Evolutionary conservation across 2,888 invertebrate species (phyloP), one percentile per base, ranked within the genome.

Genomic region (Hirtodrosophila confusa): DNA sequence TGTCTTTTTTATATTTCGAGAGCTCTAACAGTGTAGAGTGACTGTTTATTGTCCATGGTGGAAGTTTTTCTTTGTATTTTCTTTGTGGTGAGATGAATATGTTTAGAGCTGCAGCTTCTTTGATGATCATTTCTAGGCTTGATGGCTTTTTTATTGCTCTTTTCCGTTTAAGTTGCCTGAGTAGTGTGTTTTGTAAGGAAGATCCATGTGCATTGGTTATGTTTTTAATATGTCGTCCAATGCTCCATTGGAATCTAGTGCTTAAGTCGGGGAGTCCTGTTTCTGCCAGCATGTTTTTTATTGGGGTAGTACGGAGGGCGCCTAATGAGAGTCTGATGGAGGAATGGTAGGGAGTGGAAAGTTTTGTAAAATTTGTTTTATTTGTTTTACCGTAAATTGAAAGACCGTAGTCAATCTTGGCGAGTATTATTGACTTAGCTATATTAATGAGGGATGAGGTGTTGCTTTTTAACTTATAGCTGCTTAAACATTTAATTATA

Each of bases 251-350:
- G 27, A 27, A 27, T 17, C 17, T 17, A 17, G 17, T 17, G 17
- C 2, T 17, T 17, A 17, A 17, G 17, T 17, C 17, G 17, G 45
- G 45, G 8, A 35, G 33, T 35, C 12, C 47, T 33, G 33, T 12
- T 47, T 47, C 47, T 12, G 47, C 47, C 7, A 35, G 11, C 4
- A 48, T 12, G 17, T 36, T 48, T 11, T 23, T 35, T n/a, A n/a
- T 48, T 48, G 48, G 39, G 9, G 51, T 51, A 10, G 37, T 51
- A 39, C 45, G 31, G 4, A 53, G 41, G 23, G 53, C 39, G 39
- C 17, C 27, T 37, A n/a, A n/a, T 10, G 51, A 31, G n/a, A 44
- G 23, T 54, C 54, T 27, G n/a, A 54, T 41, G 24, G 43, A 35
- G 31, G 39, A 39, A 27, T 49, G 29, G 39, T 39, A 49, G 4